Base-by-base conservation (phyloP, 2,888 invertebrate genomes). In the Calameuta idolon region DNA sequence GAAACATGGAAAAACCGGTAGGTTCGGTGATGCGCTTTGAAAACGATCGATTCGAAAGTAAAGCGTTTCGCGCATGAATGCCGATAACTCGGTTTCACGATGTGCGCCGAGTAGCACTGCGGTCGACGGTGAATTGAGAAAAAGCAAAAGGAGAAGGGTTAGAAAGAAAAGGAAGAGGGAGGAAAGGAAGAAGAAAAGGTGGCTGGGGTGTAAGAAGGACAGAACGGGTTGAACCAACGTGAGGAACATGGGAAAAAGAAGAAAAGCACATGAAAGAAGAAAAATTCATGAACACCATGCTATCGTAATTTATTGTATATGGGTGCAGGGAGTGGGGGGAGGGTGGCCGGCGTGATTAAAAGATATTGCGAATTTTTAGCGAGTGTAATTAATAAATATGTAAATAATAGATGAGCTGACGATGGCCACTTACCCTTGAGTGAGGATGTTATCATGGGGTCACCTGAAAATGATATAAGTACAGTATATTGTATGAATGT, bases 381-480 rank as follows among this genome's bases (percentile, higher is more conserved):
- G 23, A 55, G 55, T 55, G 55, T 55, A 55, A 55, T 55, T 55
- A 55, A 15, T 55, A 30, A 71, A 31, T 15, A 23, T 55, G 34
- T 69, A 79, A 77, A 78, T n/a, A 68, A 37, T 69, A 75, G 79
- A 83, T 81, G 85, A 86, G 82, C 82, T 80, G 69, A 37, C 68
- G 31, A 77, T 87, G 85, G 84, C 86, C 86, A 91, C 91, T 91
- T 90, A 91, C 91, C 91, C 91, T 91, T 91, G 82, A 91, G 89
- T 85, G 91, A 91, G 87, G 91, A 91, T 89, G 91, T 91, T 90
- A 91, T 91, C 91, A 91, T 91, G 86, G 91, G 91, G 81, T 91
- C 91, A 90, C 91, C 91, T 91, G 91, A 89, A 91, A 91, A 90
- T 84, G 87, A 90, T 86, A 90, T 81, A 89, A 89, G 84, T 89